Conservation (phyloP, 1,140 invertebrate species). For the Procambarus virginalis region DNA sequence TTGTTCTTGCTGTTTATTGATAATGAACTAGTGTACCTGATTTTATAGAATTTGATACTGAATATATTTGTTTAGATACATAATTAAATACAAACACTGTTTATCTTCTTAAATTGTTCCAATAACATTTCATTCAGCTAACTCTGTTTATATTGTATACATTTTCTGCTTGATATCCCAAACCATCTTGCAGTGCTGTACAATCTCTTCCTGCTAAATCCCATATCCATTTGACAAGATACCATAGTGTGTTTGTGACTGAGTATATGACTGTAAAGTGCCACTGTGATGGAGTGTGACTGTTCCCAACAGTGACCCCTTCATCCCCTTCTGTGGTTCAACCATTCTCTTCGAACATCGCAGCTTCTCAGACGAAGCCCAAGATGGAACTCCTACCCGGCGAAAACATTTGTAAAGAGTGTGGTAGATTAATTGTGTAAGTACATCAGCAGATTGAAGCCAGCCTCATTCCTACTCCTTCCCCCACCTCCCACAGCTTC, state of each 20-base stretch:
- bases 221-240: not conserved
- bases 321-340: conserved; percentile 56
- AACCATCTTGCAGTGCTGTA: not conserved
- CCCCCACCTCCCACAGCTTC: conserved; percentile 4
- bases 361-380: conserved; percentile 67
- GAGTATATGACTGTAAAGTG: not conserved
- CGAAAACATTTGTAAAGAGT: conserved; percentile 94
- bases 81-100: not conserved
- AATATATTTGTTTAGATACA: not conserved
- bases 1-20: too few relatives aligned
- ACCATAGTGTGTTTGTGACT: not conserved
- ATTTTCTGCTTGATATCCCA: not conserved
- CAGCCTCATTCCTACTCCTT: conserved; percentile 21
- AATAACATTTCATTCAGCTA: conserved; percentile 13
- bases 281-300: conserved; percentile 28
- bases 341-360: conserved; percentile 24
- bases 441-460: conserved; percentile 75
- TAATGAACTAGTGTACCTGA: not conserved
- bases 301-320: conserved; percentile 36
- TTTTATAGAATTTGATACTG: too few relatives aligned
- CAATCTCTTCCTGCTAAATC: not conserved
- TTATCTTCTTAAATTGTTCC: not conserved
- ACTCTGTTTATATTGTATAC: conserved; percentile 18
- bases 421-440: conserved; percentile 95
- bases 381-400: conserved; percentile 82